Evolutionary conservation across 1,140 invertebrate species (phyloP).

Genomic region (Microplitis demolitor): DNA sequence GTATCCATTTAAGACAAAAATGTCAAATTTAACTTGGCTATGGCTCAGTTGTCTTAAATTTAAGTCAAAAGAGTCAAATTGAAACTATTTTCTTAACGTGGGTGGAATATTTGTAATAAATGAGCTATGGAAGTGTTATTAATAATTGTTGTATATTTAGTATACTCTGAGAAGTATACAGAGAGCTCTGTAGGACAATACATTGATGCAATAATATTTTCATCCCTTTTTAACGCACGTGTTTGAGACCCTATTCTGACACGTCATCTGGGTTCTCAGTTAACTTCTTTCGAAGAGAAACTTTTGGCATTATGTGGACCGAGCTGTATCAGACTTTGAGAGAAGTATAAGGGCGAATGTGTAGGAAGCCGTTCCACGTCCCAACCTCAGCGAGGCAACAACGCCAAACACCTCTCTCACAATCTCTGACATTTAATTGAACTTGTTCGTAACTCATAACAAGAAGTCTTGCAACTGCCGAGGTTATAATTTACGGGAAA

Average conservation of each 20-base stretch:
- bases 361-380: constrained; percentile 54
- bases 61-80: too few species aligned
- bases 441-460: constrained; percentile 63
- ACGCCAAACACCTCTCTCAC: too few species aligned
- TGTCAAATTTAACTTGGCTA: too few species aligned
- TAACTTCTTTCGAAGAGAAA: not conserved
- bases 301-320: not conserved
- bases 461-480: constrained; percentile 60
- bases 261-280: constrained; percentile 18
- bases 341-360: constrained; percentile 32
- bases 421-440: constrained; percentile 57
- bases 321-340: not conserved
- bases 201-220: not conserved
- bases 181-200: too few species aligned
- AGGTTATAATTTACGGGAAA: constrained; percentile 62
- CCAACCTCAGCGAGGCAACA: constrained; percentile 18
- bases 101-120: too few species aligned
- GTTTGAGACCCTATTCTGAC: not conserved
- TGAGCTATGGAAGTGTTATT: too few species aligned
- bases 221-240: not conserved
- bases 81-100: too few species aligned
- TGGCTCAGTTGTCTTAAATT: too few species aligned
- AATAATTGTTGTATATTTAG: too few species aligned
- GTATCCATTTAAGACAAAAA: too few species aligned
- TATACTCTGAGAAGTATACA: too few species aligned